Evolutionary conservation across 2,113 vertebrate genomes (phyloP).

Genomic region (Burhinus oedicnemus): DNA sequence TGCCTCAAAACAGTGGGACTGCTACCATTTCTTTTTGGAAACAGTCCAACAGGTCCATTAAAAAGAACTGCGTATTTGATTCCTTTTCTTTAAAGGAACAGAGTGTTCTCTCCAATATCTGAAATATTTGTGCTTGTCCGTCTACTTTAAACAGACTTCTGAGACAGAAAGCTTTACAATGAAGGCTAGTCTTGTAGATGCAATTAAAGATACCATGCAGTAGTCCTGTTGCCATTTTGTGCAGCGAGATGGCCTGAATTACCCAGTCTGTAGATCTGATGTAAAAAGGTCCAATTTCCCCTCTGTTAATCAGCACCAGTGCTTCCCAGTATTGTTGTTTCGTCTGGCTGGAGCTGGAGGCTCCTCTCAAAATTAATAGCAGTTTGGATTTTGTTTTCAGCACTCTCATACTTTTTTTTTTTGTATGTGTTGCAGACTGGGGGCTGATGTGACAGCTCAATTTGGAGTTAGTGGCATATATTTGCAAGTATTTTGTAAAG

Average conservation of each 20-base stretch:
- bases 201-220: not conserved
- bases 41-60: conserved; percentile 33
- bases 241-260: not conserved
- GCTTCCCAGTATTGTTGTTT: not conserved
- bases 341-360: not conserved
- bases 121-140: not conserved
- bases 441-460: not conserved
- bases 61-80: not conserved
- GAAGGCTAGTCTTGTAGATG: not conserved
- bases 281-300: not conserved
- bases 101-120: not conserved
- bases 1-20: conserved; percentile 26
- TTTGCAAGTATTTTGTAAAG: not conserved
- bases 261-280: not conserved
- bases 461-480: not conserved
- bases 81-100: conserved; percentile 10
- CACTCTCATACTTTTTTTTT: not conserved
- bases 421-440: not conserved
- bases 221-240: not conserved
- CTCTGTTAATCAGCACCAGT: not conserved
- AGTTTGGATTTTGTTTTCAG: not conserved
- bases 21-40: conserved; percentile 16
- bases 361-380: not conserved
- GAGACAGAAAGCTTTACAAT: not conserved
- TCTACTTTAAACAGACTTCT: not conserved